Conservation (phyloP, 2,888 invertebrate species). For the Thysanoteuthis rhombus region DNA sequence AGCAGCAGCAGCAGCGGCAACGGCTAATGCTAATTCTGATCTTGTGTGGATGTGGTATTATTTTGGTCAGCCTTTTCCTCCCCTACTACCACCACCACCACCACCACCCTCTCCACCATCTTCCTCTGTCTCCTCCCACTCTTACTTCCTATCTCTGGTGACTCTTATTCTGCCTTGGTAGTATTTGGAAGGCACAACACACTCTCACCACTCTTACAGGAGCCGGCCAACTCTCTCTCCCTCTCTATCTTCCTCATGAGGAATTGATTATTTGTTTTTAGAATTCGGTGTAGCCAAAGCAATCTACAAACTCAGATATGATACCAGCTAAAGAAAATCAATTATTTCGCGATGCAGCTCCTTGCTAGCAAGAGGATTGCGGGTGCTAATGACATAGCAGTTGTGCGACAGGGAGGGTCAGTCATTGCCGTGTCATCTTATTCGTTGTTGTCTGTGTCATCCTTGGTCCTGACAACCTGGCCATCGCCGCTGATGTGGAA, state of each 20-base stretch:
- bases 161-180: neutral
- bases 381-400: slow-evolving; percentile 18
- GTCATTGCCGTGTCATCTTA: neutral
- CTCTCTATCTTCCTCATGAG: neutral
- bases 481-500: neutral
- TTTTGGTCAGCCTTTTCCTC: neutral
- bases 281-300: slow-evolving; percentile 27
- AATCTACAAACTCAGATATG: slow-evolving; percentile 14
- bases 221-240: neutral
- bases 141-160: neutral
- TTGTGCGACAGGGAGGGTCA: neutral
- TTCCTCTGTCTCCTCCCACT: neutral
- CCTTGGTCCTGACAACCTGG: slow-evolving; percentile 15
- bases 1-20: neutral
- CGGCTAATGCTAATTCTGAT: neutral
- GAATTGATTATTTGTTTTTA: slow-evolving; percentile 23
- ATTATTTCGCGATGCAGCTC: neutral
- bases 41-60: neutral
- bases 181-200: neutral
- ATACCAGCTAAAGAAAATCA: slow-evolving; percentile 23
- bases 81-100: neutral
- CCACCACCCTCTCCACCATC: neutral
- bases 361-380: neutral
- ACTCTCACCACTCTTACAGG: neutral
- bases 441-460: neutral